phyloP scores from a whole-genome alignment of 1,140 invertebrate genomes.

The Drosophila jambulina region DNA sequence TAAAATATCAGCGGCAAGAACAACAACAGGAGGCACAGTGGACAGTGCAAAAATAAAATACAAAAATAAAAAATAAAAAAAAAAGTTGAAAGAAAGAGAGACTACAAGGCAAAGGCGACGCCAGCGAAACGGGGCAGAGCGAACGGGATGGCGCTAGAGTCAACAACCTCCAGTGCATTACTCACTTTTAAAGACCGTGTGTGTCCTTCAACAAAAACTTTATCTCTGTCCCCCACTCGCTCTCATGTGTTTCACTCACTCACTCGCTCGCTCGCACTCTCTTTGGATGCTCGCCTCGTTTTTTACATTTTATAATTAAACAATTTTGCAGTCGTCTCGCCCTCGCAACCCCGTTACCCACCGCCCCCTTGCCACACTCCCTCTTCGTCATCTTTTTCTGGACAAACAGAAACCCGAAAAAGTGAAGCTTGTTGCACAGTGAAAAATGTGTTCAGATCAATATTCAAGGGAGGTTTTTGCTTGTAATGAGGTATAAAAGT shows the following conservation, averaged over 20 bases:
- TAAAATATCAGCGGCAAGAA: conserved; percentile 28
- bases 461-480: not conserved
- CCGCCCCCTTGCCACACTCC: not conserved
- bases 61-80: conserved; percentile 10
- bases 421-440: conserved; percentile 46
- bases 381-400: conserved; percentile 42
- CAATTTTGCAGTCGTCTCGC: conserved; percentile 65
- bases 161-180: conserved; percentile 84
- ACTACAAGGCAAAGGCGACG: conserved; percentile 39
- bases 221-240: conserved; percentile 65
- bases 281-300: conserved; percentile 40
- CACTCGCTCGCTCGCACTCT: conserved; percentile 16
- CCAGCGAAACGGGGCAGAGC: conserved; percentile 16
- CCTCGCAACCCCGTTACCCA: conserved; percentile 8
- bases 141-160: conserved; percentile 46
- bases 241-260: conserved; percentile 20
- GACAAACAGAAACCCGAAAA: conserved; percentile 56
- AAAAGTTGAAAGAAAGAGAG: conserved; percentile 18
- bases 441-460: conserved; percentile 13
- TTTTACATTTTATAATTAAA: conserved; percentile 84
- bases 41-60: conserved; percentile 71
- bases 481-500: not conserved
- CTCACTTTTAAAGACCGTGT: conserved; percentile 84
- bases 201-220: conserved; percentile 84
- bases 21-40: conserved; percentile 49